Base-by-base conservation (phyloP, 1,140 invertebrate species). In the Plodia interpunctella region DNA sequence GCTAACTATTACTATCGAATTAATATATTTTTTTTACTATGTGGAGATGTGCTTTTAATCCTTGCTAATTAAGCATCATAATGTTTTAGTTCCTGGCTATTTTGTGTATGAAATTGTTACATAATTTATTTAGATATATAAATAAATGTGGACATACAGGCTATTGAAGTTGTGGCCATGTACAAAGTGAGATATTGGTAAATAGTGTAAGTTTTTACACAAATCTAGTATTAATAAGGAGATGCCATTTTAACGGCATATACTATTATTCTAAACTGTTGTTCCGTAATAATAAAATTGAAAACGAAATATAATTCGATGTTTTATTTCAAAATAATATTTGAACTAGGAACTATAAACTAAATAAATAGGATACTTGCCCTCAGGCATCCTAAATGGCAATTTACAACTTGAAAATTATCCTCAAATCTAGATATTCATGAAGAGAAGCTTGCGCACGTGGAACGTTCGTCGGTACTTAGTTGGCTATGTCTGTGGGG, bases 161-260 rank as follows among this genome's bases (percentile, higher is more conserved):
- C 59, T 63, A 76, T 60, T 25, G 19, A 50, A 58, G 61, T 74
- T 68, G 75, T 74, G 70, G 71, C 66, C 68, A 74, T 78, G 76
- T 82, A 82, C 70, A 79, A 75, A 79, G 63, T 71, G 75, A 72
- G 49, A 61, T 72, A 70, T 58, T 69, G 49, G 49, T 51, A 53
- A 20, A 59, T 72, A 72, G 57, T 67, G 62, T 81, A 76, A 78
- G 72, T 80, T 83, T 82, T 80, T 83, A 83, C 80, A 75, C 72
- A 50, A 64, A 59, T 60, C 62, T 55, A 20, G 21, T 81, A 72
- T 69, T 70, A 49, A 56, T 72, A 75, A 73, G 58, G 44, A 68
- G 68, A 72, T 83, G 78, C 76, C 80, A 83, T 81, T 78, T 63
- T 63, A 32, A 63, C 62, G 80, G 77, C 76, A 63, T 69, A 50